phyloP scores from a whole-genome alignment of 1,140 invertebrate genomes.

The Ostrea denselamellosa region DNA sequence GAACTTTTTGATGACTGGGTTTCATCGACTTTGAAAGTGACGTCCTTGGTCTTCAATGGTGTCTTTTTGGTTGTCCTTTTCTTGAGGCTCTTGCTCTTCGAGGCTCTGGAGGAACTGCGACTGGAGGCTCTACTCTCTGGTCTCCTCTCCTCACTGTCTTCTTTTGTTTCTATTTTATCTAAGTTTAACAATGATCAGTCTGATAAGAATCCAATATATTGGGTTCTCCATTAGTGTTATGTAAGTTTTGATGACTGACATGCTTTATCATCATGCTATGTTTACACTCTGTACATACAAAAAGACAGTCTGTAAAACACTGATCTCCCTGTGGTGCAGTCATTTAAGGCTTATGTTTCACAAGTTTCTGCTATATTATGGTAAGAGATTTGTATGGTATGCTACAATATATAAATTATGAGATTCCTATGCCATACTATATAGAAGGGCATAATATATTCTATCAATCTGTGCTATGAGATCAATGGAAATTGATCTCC shows the following conservation, averaged over 20 bases:
- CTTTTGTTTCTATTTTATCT: conserved; percentile 65
- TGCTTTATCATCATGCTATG: background rate
- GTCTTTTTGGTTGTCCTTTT: conserved; percentile 52
- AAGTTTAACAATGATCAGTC: background rate
- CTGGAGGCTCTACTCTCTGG: conserved; percentile 67
- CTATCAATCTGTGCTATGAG: no score
- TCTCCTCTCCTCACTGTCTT: conserved; percentile 56
- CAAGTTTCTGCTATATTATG: no score
- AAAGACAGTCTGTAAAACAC: no score
- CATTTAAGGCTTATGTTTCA: no score
- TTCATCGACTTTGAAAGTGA: conserved; percentile 56
- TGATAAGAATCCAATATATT: background rate
- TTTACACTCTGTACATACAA: background rate
- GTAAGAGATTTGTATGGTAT: no score
- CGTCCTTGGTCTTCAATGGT: conserved; percentile 61
- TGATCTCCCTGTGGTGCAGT: no score
- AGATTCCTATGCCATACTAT: no score
- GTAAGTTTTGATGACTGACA: background rate
- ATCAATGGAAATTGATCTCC: no score
- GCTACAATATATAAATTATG: no score
- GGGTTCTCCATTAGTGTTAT: no score
- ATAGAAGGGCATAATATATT: no score
- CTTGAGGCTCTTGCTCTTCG: conserved; percentile 56
- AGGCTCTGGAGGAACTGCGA: conserved; percentile 64
- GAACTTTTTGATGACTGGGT: conserved; percentile 48